Base-by-base conservation (phyloP, 64 coral and sea anemone species). In the Astreopora myriophthalma region DNA sequence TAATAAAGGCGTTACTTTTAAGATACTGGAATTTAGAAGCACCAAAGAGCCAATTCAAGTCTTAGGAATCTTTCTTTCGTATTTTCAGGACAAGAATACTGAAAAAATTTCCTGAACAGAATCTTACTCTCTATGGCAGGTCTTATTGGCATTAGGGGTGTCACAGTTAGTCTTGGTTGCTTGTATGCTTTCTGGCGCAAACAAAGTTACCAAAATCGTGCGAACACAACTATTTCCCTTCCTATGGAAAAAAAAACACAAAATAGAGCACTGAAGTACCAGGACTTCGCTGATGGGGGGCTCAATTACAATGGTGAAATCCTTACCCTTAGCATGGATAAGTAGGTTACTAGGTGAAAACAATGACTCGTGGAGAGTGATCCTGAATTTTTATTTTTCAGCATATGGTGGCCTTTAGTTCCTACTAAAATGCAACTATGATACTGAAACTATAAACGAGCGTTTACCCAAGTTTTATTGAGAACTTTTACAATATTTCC, bases 11-110 rank as follows among this genome's bases (percentile, higher is more conserved):
- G 26, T 5, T 25, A 23, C 22, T 29, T 26, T 29, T 24, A 67
- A 67, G 22, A 67, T 67, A 22, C 71, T 73, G 20, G 71, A 73
- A 38, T 73, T 73, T 38, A 73, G 34, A 73, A 73, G 71, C 34
- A 38, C 71, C 10, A 73, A 37, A 73, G 19, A 67, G 2, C 71
- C 71, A 38, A 38, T 73, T 40, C 37, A 73, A 73, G 71, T 73
- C 2, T 39, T 73, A 13, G 71, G 34, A 2, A 73, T 31, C 14
- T 73, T 73, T 73, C 71, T 73, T 17, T 73, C 71, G 28, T 71
- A 71, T 29, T 31, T 30, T 30, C 68, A 71, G 30, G 16, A 71
- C 17, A 71, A 71, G 28, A 71, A 71, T 9, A 34, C 32, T 34
- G 68, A 36, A 34, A 9, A 34, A 71, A 71, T 14, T 71, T 71